phyloP scores from a whole-genome alignment of 2,797 vertebrate species.

The Cirrhinus mrigala region DNA sequence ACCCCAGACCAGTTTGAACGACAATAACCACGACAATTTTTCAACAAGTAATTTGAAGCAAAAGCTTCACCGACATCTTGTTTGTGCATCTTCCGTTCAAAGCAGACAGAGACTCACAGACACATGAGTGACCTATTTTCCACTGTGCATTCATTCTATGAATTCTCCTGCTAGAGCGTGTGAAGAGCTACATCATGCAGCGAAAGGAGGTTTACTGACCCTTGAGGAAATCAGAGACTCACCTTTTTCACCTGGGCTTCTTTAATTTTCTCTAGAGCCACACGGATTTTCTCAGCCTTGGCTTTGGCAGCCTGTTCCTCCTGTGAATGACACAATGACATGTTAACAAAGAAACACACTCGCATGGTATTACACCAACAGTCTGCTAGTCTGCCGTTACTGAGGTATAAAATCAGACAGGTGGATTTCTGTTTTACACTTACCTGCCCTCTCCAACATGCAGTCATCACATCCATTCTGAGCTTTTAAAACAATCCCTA shows the following conservation, averaged over 20 bases:
- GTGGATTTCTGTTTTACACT: slow-evolving; percentile 33
- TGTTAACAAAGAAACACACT: slow-evolving; percentile 41
- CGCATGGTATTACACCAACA: slow-evolving; percentile 1
- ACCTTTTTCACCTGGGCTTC: slow-evolving; percentile 99
- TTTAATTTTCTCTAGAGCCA: slow-evolving; percentile 98
- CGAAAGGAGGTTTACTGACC: background rate
- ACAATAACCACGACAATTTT: no score
- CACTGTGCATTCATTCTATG: slow-evolving; percentile 55
- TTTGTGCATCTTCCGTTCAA: slow-evolving; percentile 17
- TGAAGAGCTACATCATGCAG: slow-evolving; percentile 60
- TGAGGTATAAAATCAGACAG: slow-evolving; percentile 13
- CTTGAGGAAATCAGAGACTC: slow-evolving; percentile 49
- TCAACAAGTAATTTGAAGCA: no score
- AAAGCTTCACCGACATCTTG: slow-evolving; percentile 17
- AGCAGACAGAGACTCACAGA: slow-evolving; percentile 34
- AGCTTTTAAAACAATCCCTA: slow-evolving; percentile 34
- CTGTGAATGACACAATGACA: slow-evolving; percentile 75
- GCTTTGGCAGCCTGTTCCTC: slow-evolving; percentile 97
- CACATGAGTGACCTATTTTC: slow-evolving; percentile 79
- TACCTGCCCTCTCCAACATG: slow-evolving; percentile 84
- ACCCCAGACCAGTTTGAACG: background rate
- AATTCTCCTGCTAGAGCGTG: slow-evolving; percentile 67
- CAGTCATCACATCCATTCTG: slow-evolving; percentile 79
- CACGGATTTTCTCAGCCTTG: slow-evolving; percentile 95
- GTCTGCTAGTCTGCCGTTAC: background rate